Evolutionary conservation across 1,140 invertebrate genomes (phyloP), one percentile per base, ranked within the genome.

Genomic region (Rhagoletis zephyria): DNA sequence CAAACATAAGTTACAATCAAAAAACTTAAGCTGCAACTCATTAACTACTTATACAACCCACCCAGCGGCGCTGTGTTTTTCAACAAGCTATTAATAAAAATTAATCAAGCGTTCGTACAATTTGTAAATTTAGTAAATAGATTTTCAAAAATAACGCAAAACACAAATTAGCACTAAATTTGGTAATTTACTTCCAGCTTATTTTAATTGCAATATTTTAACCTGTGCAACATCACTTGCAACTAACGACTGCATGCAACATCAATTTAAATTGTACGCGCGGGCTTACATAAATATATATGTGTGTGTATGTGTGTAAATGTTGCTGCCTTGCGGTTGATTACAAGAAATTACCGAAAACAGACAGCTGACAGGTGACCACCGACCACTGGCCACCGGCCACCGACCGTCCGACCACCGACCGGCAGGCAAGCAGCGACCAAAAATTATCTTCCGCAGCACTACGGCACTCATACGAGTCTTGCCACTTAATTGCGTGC

Each of bases 211-310:
- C 45, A 42, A 81, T n/a, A 19, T 74, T n/a, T 81, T 81, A 51
- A 81, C 16, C 74, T 56, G 74, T 19, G 74, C 45, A 81, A 56
- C 74, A 81, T 51, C 48, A 81, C 74, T 81, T 56, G 74, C 74
- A 45, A 81, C 74, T 56, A 81, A 56, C 48, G 48, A 81, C 48
- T 56, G 74, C 59, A 6, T 81, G 74, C 74, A 3, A 10, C 74
- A 56, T 81, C 74, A 81, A 51, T 56, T 12, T 19, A n/a, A 74
- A 74, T 7, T 74, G 7, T 30, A 48, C 4, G 48, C 14, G 19
- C 74, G 4, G 10, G 4, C 3, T 1, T 30, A 30, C 30, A 30
- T 30, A 30, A 0, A n/a, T n/a, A n/a, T n/a, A 30, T 30, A 30
- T 30, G 30, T 30, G 1, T 30, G 4, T 77, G n/a, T 16, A 16